phyloP scores from a whole-genome alignment of 2,797 vertebrate species.

The Hippocampus kuda region DNA sequence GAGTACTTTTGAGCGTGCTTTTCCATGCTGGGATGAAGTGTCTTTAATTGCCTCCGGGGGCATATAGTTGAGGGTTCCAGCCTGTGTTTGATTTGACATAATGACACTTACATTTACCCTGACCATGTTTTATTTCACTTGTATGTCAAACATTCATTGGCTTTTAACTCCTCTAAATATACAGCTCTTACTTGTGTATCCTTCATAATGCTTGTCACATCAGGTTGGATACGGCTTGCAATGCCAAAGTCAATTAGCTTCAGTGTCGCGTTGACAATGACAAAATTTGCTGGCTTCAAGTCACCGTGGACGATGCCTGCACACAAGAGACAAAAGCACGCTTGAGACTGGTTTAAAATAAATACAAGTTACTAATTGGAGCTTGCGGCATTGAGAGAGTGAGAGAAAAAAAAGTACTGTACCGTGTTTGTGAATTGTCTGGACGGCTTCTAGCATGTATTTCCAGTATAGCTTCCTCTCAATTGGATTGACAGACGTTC shows the following conservation, averaged over 20 bases:
- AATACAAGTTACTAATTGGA: neutral
- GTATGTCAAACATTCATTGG: neutral
- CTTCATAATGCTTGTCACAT: slow-evolving; percentile 94
- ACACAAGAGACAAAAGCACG: neutral
- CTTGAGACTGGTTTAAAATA: neutral
- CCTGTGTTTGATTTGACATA: slow-evolving; percentile 56
- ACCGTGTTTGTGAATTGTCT: slow-evolving; percentile 94
- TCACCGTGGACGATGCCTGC: slow-evolving; percentile 95
- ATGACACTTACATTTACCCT: neutral
- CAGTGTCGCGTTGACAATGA: slow-evolving; percentile 90
- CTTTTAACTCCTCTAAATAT: neutral
- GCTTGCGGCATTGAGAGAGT: neutral
- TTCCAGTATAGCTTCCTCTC: slow-evolving; percentile 97
- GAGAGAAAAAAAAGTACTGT: neutral
- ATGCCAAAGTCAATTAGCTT: slow-evolving; percentile 98
- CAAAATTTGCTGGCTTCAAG: slow-evolving; percentile 94
- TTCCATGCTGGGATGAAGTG: slow-evolving; percentile 79
- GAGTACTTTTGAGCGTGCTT: slow-evolving; percentile 81
- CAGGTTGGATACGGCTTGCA: slow-evolving; percentile 92
- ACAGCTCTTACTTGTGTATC: slow-evolving; percentile 78
- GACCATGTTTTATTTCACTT: neutral
- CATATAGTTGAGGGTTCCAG: slow-evolving; percentile 98
- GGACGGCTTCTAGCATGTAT: slow-evolving; percentile 95
- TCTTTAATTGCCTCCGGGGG: slow-evolving; percentile 94
- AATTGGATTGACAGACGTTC: slow-evolving; percentile 79